Evolutionary conservation across 2,797 vertebrate species (phyloP), one percentile per base, ranked within the genome.

Genomic region (Tragopan temminckii): DNA sequence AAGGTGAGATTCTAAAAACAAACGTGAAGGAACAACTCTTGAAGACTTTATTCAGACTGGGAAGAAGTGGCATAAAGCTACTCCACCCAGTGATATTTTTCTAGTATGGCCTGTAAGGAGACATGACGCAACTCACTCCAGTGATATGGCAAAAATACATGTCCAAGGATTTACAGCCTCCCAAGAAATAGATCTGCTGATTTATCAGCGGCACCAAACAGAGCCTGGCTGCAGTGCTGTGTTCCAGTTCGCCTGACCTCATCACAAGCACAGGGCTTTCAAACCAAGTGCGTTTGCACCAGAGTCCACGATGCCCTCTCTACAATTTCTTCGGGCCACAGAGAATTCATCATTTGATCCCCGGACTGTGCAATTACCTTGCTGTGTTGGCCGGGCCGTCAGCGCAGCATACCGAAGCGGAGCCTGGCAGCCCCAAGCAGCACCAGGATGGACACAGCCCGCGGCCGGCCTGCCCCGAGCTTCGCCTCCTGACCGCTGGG

Each of bases 401-500:
- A 64, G 74, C 29, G 50, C 5, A 40, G 13, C n/a, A 4, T 1
- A 2, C 70, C 46, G 68, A 58, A 8, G 15, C 53, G 17, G 72
- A 74, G 1, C 42, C 52, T 53, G 29, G 52, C 52, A 11, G 29
- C 18, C 52, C 29, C 52, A 6, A 19, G 52, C 52, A 55, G 52
- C 10, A 4, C 50, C 27, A 17, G 27, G 15, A 17, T 10, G 50
- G 50, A 52, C 27, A 3, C 15, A 16, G 16, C 8, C 13, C 5
- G n/a, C 11, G 52, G 78, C 74, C 62, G 17, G 31, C 74, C 15
- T 27, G 29, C 61, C 80, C 87, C 68, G 57, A 61, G 38, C 89
- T 83, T 89, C 84, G 43, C 80, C 70, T 55, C 55, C 25, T 93
- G 94, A 82, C 95, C 96, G 88, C 95, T 95, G 94, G 96, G 85